Conservation (phyloP, 1,140 invertebrate genomes). For the Zaprionus tsacasi region DNA sequence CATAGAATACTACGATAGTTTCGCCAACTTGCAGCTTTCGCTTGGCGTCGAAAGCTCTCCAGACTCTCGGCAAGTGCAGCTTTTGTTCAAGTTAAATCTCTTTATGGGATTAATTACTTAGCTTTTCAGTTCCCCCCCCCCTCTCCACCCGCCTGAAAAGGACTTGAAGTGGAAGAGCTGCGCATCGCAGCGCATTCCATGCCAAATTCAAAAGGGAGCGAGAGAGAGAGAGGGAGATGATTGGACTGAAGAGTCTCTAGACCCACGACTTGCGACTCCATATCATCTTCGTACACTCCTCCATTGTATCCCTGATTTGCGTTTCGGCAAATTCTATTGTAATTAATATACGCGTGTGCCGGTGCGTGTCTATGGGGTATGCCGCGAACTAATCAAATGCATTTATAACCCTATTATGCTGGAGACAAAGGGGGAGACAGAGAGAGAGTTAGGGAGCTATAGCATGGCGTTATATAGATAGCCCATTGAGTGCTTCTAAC, state of each 20-base stretch:
- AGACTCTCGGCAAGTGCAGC: background rate
- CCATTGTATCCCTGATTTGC: background rate
- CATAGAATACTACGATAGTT: background rate
- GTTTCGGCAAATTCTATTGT: background rate
- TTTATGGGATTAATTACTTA: slow-evolving; percentile 7
- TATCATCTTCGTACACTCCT: background rate
- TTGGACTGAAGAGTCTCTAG: background rate
- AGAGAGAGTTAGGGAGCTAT: background rate
- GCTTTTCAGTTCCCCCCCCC: background rate
- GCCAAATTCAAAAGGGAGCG: too few species aligned
- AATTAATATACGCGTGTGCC: slow-evolving; percentile 1
- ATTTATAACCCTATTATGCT: slow-evolving; percentile 1
- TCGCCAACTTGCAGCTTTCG: background rate
- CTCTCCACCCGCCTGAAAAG: background rate
- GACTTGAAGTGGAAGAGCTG: background rate
- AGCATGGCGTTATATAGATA: background rate
- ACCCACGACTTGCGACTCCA: background rate
- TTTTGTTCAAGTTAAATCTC: background rate
- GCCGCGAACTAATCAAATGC: slow-evolving; percentile 2
- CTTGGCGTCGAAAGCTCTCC: too few species aligned
- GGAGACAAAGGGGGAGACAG: background rate
- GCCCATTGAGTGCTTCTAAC: background rate
- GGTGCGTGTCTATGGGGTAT: background rate
- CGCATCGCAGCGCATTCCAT: too few species aligned
- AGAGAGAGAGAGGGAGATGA: background rate